Percentiles rank a stretch among this genome's conserved stretches.
Evolutionary conservation across 2,113 vertebrate genomes (phyloP).

Genomic region (Cebus imitator): DNA sequence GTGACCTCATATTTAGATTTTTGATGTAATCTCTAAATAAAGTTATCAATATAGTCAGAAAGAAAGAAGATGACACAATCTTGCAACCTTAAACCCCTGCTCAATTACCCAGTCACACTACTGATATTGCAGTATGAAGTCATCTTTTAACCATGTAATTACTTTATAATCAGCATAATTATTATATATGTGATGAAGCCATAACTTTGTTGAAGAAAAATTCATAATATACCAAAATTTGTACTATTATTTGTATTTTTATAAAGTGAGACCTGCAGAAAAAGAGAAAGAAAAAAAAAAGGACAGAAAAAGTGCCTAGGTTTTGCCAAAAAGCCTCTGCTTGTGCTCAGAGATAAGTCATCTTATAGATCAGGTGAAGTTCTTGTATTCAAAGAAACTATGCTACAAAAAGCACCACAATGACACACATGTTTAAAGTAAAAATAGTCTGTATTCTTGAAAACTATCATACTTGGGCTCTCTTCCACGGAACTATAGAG

Average conservation of each 20-base stretch:
- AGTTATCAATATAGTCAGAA: neutral
- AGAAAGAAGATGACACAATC: neutral
- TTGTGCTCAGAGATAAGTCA: neutral
- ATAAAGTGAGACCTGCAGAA: neutral
- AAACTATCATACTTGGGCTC: neutral
- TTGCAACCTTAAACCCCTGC: neutral
- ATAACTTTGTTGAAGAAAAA: constrained; percentile 12
- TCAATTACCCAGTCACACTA: neutral
- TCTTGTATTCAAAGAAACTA: neutral
- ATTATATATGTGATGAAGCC: neutral
- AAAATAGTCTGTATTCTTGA: neutral
- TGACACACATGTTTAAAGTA: neutral
- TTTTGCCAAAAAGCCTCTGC: neutral
- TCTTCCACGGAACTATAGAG: neutral
- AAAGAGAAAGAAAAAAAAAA: too few relatives aligned
- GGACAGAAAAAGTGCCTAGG: neutral
- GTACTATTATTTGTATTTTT: neutral
- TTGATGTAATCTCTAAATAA: neutral
- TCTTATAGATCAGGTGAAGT: neutral
- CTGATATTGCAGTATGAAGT: neutral
- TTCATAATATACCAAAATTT: neutral
- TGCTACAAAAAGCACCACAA: neutral
- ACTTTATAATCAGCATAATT: neutral
- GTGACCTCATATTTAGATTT: neutral
- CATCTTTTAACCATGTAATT: neutral